A percentile compares a stretch with the other conserved stretches of the same genome.
These are phyloP conservation scores for human (Homo sapiens) DNA, from an alignment of 2,113 vertebrate species.

Conservation along the genomic window DNA sequence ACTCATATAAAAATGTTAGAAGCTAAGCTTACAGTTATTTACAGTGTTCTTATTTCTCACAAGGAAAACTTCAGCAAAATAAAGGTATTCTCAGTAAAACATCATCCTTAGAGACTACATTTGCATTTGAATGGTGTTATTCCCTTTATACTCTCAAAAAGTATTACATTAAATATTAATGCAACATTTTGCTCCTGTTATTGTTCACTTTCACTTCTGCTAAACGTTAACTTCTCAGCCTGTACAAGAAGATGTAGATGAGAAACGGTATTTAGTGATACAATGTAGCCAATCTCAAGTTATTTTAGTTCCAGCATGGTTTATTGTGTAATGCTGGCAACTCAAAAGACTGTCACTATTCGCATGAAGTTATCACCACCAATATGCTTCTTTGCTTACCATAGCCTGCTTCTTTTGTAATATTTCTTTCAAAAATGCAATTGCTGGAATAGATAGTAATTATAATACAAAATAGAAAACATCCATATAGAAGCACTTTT, in stretches of 20 bases:
- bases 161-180: slow-evolving; percentile 82
- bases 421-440: slow-evolving; percentile 49
- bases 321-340: slow-evolving; percentile 24
- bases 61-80: slow-evolving; percentile 51
- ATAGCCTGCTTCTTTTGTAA: slow-evolving; percentile 10
- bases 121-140: slow-evolving; percentile 83
- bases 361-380: slow-evolving; percentile 42
- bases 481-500: neutral
- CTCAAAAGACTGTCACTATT: slow-evolving; percentile 31
- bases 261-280: slow-evolving; percentile 55
- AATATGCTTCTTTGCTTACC: slow-evolving; percentile 17
- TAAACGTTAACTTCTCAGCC: slow-evolving; percentile 72
- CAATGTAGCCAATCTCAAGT: slow-evolving; percentile 39
- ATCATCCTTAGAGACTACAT: slow-evolving; percentile 64
- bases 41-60: slow-evolving; percentile 33
- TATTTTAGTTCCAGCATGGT: slow-evolving; percentile 41
- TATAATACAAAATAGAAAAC: slow-evolving; percentile 53
- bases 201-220: slow-evolving; percentile 68
- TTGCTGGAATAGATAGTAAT: slow-evolving; percentile 48
- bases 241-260: slow-evolving; percentile 57
- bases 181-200: slow-evolving; percentile 76
- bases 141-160: slow-evolving; percentile 71
- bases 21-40: slow-evolving; percentile 20
- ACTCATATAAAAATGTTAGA: slow-evolving; percentile 14
- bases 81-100: slow-evolving; percentile 54